Evolutionary conservation across 2,888 invertebrate genomes (phyloP).

Genomic region (Oegoconia quadripuncta): DNA sequence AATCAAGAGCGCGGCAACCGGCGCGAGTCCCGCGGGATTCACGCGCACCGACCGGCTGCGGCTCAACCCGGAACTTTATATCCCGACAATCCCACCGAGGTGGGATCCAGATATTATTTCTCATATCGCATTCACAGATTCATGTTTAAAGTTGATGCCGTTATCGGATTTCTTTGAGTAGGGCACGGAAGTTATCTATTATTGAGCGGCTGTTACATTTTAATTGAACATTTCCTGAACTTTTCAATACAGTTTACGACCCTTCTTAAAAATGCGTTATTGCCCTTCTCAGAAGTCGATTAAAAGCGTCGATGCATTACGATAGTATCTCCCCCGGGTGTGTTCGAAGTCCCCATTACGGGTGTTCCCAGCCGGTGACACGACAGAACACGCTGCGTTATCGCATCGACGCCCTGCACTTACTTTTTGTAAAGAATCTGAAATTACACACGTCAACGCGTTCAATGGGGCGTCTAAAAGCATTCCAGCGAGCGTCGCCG

Average conservation of each 20-base stretch:
- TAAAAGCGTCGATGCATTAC: conserved; percentile 18
- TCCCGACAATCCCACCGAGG: too few species aligned
- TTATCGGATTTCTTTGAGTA: not conserved
- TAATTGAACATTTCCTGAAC: conserved; percentile 11
- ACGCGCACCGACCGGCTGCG: too few species aligned
- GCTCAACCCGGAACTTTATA: too few species aligned
- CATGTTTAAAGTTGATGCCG: too few species aligned
- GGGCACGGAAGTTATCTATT: not conserved
- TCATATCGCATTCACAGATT: too few species aligned
- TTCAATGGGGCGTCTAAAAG: conserved; percentile 63
- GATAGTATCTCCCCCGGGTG: conserved; percentile 40
- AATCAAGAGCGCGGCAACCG: conserved; percentile 3
- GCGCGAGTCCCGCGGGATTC: not conserved
- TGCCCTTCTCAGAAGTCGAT: conserved; percentile 27
- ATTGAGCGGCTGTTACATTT: not conserved
- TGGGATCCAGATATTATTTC: too few species aligned
- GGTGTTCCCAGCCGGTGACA: not conserved
- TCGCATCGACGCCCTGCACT: conserved; percentile 11
- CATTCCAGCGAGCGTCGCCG: conserved; percentile 41
- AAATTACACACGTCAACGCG: conserved; percentile 66
- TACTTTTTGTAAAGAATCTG: conserved; percentile 54
- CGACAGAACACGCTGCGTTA: not conserved
- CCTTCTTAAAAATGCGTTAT: conserved; percentile 28
- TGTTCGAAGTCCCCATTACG: conserved; percentile 21
- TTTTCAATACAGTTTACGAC: conserved; percentile 12